Base-by-base conservation (phyloP, 2,797 vertebrate genomes). In the Syngnathus acus region DNA sequence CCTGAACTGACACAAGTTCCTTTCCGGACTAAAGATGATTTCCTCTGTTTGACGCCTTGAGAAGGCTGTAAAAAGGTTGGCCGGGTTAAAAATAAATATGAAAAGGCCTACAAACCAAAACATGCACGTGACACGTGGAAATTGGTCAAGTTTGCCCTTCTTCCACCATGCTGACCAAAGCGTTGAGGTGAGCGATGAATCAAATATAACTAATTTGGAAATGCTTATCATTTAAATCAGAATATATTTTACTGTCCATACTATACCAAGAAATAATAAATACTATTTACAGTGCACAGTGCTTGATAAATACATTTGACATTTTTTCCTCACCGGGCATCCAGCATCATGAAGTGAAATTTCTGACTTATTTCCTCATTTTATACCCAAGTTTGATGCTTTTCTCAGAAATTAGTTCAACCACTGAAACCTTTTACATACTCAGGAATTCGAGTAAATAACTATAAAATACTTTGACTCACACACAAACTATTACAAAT, bases 21-120 rank as follows among this genome's bases (percentile, higher is more conserved):
- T 89, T 92, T 92, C 90, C 90, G 90, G 87, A 84, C 83, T 81
- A 76, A 74, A 79, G 79, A 90, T 90, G 86, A 83, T 89, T 92
- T 92, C 89, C 88, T 86, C 80, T 70, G 83, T 88, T 87, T 87
- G 80, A 89, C 78, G 79, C 86, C 84, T 91, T 87, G 75, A 82
- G 81, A 78, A 68, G 65, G 72, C 77, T 83, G 73, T 76, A 82
- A 86, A 84, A 77, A 80, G 77, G 58, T 79, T 66, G 66, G 72
- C 55, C 62, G 64, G 71, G 69, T 71, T 81, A 78, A 80, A 79
- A 68, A 72, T 65, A 53, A 78, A 81, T 76, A 72, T 69, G 82
- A 76, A 81, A 78, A 76, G 58, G 2, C 11, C 54, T 37, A 62
- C 60, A 26, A 72, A 72, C 67, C 71, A 82, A 79, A 86, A 83